Evolutionary conservation across 2,888 invertebrate species (phyloP), one percentile per base, ranked within the genome.

Genomic region (Netelia fuscicornis): DNA sequence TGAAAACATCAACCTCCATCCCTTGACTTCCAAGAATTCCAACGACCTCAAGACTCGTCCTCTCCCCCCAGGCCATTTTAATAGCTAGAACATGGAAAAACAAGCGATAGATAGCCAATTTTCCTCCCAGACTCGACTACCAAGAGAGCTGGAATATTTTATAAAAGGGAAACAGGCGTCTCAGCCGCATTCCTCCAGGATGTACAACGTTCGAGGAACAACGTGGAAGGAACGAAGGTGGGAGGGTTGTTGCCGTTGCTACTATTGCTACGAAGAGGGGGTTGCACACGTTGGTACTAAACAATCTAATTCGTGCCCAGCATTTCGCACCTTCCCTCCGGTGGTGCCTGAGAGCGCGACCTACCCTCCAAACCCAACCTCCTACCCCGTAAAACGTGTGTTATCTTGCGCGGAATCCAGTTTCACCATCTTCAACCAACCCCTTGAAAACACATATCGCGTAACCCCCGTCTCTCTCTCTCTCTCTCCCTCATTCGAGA

Each of bases 231-330:
- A 5, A 5, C 5, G 6, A 30, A 30, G 30, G 30, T 25, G 11
- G 2, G 13, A 48, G 48, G 44, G 71, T 71, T 42, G 11, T 25
- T 25, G 23, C 52, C 13, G 60, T 13, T 30, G 9, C 52, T 2
- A 48, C 2, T 0, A 48, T 30, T 67, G 44, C 23, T 68, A 44
- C 17, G 37, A 23, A 11, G 8, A 5, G 23, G n/a, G 17, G n/a
- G 37, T 48, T 30, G 52, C 30, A 52, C 84, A 82, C 79, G 85
- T 79, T 82, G 85, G 81, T 82, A 85, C 85, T 85, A 85, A 85
- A 85, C 85, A 85, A 82, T 85, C 85, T 85, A 85, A 85, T 85
- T 85, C 85, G 85, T 85, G 78, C 85, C 79, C 78, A 79, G 85
- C 85, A 82, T 85, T 85, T 82, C 82, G 85, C 85, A 85, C 85